Base-by-base conservation (phyloP, 2,888 invertebrate genomes). In the Penaeus monodon region DNA sequence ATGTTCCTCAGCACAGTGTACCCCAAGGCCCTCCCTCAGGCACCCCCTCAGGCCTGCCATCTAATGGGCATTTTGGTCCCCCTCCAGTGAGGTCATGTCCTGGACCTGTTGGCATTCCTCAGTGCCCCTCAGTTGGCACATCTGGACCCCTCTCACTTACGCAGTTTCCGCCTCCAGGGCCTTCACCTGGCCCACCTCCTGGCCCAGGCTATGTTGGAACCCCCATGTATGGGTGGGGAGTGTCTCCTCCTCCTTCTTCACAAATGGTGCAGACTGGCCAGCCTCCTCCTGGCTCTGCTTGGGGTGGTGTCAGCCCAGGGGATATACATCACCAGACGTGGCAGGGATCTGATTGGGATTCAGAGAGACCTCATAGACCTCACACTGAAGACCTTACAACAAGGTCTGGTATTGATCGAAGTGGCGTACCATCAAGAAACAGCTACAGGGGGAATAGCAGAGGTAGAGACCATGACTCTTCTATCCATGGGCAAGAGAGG, bases 131-230 rank as follows among this genome's bases (percentile, higher is more conserved):
- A n/a, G 63, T 73, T n/a, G 63, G 38, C n/a, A 38, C 79, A 20
- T 79, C 57, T 57, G 57, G 57, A 57, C 57, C 57, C 57, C 57
- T 57, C 17, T 57, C 57, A 17, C 14, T 57, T 10, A 57, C 57
- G 17, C 57, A 57, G 57, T 57, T 57, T 20, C 57, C 57, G 1
- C 57, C 85, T 29, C 73, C 85, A n/a, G 78, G 70, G 17, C 70
- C 78, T 24, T 70, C 79, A 57, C 74, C 84, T 6, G 66, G 66
- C n/a, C 84, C 84, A 49, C 84, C 84, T 17, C 66, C 77, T 65
- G 66, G 49, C 44, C 68, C 74, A 24, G 38, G 20, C 7, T 84
- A 77, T 22, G 44, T 64, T 68, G 77, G 63, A 17, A 57, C 77
- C 6, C 29, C 70, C 49, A 44, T 77, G 24, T 22, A 68, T 8